Conservation (phyloP, 2,113 vertebrate species). For the Aphelocoma coerulescens region DNA sequence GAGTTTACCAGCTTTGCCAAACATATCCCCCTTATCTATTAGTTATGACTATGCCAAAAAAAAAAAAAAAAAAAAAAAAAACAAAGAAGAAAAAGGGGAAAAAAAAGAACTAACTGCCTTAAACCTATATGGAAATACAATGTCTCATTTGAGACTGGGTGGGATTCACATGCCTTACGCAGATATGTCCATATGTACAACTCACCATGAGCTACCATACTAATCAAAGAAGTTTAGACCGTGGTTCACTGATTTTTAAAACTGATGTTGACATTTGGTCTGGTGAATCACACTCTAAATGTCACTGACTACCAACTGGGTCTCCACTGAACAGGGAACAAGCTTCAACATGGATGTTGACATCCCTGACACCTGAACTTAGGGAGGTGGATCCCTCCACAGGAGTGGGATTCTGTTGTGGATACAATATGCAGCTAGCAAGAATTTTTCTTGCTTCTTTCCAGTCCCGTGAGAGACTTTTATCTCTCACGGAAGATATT, state of each 20-base stretch:
- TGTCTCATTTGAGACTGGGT: rapidly evolving
- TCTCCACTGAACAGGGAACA: not conserved
- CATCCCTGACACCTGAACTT: not conserved
- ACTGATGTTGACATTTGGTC: not conserved
- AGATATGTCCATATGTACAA: not conserved
- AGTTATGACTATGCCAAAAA: not conserved
- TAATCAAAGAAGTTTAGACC: not conserved
- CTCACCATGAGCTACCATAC: not conserved
- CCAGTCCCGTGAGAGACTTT: too few species aligned
- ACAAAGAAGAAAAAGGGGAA: rapidly evolving
- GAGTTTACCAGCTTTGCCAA: not conserved
- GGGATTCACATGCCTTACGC: not conserved
- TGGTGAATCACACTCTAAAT: not conserved
- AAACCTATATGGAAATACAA: not conserved
- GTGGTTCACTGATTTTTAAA: not conserved
- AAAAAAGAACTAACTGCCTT: not conserved
- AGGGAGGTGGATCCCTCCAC: not conserved
- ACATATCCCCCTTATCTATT: not conserved
- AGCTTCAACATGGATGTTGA: not conserved
- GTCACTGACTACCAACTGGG: not conserved
- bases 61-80: not conserved
- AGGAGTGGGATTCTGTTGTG: not conserved
- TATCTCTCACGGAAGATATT: too few species aligned
- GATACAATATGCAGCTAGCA: too few species aligned
- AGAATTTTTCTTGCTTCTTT: too few species aligned